Percentiles rank a stretch among this genome's conserved stretches.
These are phyloP conservation scores for Gorilla gorilla DNA, from an alignment of 2,113 vertebrate genomes.

Conservation along the genomic window DNA sequence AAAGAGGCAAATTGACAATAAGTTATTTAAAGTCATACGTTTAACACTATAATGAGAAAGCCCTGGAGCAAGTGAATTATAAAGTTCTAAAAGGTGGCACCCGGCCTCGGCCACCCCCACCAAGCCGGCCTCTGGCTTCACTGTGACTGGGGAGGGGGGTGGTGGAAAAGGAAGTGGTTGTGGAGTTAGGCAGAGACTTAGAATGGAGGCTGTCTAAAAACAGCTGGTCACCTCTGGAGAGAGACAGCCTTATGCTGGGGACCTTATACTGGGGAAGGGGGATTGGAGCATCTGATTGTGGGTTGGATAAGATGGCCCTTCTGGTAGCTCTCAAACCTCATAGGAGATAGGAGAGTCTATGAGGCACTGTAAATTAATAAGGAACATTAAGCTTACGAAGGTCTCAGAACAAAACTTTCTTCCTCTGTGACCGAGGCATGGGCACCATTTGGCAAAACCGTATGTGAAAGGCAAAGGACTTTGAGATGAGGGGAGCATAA, in stretches of 20 bases:
- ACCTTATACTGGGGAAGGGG: no score
- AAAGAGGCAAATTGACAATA: not conserved
- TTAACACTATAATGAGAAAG: not conserved
- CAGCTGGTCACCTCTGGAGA: not conserved
- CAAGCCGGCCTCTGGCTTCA: not conserved
- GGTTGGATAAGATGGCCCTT: not conserved
- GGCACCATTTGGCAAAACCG: not conserved
- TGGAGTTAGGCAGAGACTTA: not conserved
- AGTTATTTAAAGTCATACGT: not conserved
- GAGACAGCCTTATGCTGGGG: not conserved
- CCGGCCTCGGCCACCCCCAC: not conserved
- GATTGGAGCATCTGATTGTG: not conserved
- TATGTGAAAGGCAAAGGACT: not conserved
- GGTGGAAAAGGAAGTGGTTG: not conserved
- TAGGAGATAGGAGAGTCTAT: not conserved
- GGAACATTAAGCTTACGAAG: not conserved
- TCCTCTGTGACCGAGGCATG: not conserved
- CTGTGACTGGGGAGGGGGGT: not conserved
- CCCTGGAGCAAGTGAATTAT: not conserved
- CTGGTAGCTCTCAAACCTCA: not conserved
- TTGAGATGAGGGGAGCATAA: not conserved
- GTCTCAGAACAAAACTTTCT: not conserved
- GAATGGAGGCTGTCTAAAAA: not conserved
- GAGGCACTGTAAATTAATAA: not conserved
- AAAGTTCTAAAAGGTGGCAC: not conserved